phyloP scores from a whole-genome alignment of 2,113 vertebrate genomes.

The Syngnathus scovelli region DNA sequence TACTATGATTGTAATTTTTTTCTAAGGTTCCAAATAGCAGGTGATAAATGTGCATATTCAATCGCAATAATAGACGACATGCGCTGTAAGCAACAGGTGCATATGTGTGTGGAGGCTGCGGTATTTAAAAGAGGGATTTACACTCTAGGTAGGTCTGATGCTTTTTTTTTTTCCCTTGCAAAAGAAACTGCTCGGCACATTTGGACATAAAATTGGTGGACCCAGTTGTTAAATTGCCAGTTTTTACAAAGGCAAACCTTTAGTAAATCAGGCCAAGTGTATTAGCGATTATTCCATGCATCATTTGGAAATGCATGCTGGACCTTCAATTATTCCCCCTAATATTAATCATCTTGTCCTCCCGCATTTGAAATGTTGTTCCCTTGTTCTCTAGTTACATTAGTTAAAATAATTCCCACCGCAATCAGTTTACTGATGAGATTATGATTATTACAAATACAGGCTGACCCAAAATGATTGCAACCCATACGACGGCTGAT shows the following conservation, averaged over 20 bases:
- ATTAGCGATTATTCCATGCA: not conserved
- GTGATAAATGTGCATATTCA: no score
- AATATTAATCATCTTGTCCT: not conserved
- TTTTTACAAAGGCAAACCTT: not conserved
- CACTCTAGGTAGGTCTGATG: no score
- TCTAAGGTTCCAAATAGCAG: not conserved
- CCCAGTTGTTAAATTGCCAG: not conserved
- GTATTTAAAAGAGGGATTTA: no score
- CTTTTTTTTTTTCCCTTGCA: conserved; percentile 4
- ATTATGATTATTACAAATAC: not conserved
- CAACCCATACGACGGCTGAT: no score
- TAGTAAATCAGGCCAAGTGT: not conserved
- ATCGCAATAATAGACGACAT: no score
- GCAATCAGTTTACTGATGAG: not conserved
- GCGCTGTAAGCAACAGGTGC: no score
- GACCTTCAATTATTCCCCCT: not conserved
- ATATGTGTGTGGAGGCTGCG: no score
- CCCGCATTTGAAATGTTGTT: not conserved
- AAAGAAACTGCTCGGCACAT: not conserved
- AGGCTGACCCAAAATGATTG: not conserved
- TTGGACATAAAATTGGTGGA: not conserved
- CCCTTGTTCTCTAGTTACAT: not conserved
- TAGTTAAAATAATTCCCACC: not conserved
- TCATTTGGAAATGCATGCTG: not conserved
- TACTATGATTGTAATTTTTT: no score